A percentile compares a stretch with the other conserved stretches of the same genome.
phyloP scores from a whole-genome alignment of 2,888 invertebrate genomes.

The Celastrina argiolus region DNA sequence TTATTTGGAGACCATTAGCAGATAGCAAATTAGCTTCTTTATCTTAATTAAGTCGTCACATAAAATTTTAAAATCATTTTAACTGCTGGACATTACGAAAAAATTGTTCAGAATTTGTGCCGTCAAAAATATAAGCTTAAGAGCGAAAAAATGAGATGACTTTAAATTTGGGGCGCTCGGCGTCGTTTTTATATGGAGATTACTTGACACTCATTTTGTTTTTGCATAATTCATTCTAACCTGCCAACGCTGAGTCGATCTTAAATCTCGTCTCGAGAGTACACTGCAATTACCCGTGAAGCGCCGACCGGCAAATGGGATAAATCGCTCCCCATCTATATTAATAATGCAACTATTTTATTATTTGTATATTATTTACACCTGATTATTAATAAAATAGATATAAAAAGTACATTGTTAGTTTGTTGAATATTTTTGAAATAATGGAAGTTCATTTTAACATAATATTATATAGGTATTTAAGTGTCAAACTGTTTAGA shows the following conservation, averaged over 20 bases:
- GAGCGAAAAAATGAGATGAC: conserved; percentile 35
- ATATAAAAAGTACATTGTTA: too few relatives aligned
- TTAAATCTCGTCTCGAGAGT: conserved; percentile 33
- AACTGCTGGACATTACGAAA: conserved; percentile 2
- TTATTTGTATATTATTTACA: neutral
- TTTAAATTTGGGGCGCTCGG: conserved; percentile 31
- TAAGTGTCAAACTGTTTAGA: too few relatives aligned
- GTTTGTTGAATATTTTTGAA: too few relatives aligned
- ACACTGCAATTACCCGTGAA: conserved; percentile 32
- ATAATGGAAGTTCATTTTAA: too few relatives aligned
- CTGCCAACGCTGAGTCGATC: conserved; percentile 33
- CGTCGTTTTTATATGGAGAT: conserved; percentile 33
- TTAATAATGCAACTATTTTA: neutral
- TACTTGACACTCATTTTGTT: conserved; percentile 36
- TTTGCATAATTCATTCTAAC: conserved; percentile 37
- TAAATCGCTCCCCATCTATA: neutral
- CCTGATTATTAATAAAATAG: too few relatives aligned
- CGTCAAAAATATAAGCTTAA: conserved; percentile 29
- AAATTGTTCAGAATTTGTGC: conserved; percentile 26
- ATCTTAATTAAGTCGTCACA: neutral
- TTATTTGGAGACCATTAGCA: neutral
- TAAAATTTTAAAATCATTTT: neutral
- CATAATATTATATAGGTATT: too few relatives aligned
- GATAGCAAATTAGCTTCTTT: neutral
- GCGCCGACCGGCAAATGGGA: conserved; percentile 27